phyloP scores from a whole-genome alignment of 1,140 invertebrate species.

The Popillia japonica region DNA sequence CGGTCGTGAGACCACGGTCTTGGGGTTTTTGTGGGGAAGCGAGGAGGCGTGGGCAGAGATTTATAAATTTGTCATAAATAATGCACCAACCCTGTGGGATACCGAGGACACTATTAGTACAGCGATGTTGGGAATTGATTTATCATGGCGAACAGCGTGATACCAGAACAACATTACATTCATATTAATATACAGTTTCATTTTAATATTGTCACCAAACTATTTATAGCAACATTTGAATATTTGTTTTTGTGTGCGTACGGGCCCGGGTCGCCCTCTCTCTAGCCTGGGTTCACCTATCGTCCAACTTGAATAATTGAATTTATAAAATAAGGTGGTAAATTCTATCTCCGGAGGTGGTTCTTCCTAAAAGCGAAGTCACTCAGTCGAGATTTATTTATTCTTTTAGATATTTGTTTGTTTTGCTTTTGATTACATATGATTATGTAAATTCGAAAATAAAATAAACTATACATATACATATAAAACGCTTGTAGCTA shows the following conservation, averaged over 20 bases:
- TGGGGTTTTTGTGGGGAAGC: conserved; percentile 22
- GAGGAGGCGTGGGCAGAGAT: conserved; percentile 29
- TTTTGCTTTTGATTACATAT: not conserved
- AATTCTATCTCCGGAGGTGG: conserved; percentile 51
- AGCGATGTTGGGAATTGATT: conserved; percentile 60
- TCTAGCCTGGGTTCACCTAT: not conserved
- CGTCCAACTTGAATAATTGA: conserved; percentile 53
- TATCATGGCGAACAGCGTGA: conserved; percentile 56
- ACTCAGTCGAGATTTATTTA: conserved; percentile 31
- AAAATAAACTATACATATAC: not conserved
- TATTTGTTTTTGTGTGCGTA: conserved; percentile 55
- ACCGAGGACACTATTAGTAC: conserved; percentile 60
- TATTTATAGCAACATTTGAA: conserved; percentile 57
- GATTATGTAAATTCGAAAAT: not conserved
- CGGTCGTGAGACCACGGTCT: not conserved
- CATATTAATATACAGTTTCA: conserved; percentile 59
- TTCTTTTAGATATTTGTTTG: conserved; percentile 31
- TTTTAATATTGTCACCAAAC: conserved; percentile 61
- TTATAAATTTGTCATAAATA: conserved; percentile 59
- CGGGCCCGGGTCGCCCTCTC: conserved; percentile 29
- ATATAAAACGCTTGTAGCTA: no score
- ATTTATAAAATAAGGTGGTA: conserved; percentile 55
- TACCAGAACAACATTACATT: conserved; percentile 56
- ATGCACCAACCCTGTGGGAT: conserved; percentile 54
- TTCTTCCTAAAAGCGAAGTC: not conserved